phyloP scores from a whole-genome alignment of 2,113 vertebrate genomes.

The Oryzias woworae region DNA sequence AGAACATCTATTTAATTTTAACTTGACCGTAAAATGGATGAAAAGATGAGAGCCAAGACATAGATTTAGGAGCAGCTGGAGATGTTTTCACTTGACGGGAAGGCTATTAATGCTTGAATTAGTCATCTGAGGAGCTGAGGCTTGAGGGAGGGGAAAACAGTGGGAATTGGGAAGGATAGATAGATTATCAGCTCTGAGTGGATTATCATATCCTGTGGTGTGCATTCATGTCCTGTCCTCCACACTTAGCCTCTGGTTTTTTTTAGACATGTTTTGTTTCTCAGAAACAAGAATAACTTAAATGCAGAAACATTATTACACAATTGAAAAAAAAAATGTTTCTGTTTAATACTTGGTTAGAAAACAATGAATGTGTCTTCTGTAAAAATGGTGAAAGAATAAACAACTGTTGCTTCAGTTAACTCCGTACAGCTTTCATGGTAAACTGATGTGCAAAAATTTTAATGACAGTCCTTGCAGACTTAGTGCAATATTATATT shows the following conservation, averaged over 20 bases:
- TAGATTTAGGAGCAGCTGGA: conserved; percentile 59
- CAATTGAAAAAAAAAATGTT: not conserved
- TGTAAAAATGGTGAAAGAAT: conserved; percentile 14
- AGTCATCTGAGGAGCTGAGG: conserved; percentile 59
- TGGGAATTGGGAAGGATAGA: conserved; percentile 62
- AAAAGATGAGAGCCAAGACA: conserved; percentile 6
- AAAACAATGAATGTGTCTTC: not conserved
- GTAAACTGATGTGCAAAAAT: not conserved
- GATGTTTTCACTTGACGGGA: conserved; percentile 52
- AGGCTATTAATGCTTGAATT: conserved; percentile 61
- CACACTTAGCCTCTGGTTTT: conserved; percentile 20
- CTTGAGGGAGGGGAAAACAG: conserved; percentile 60
- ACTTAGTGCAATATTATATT: conserved; percentile 27
- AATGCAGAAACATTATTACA: conserved; percentile 12
- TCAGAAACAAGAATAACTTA: conserved; percentile 1
- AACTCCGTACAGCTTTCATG: conserved; percentile 9
- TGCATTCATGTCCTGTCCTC: conserved; percentile 63
- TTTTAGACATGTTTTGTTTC: too few relatives aligned
- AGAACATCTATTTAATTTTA: conserved; percentile 42
- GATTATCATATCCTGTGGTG: conserved; percentile 73
- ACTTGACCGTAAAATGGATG: conserved; percentile 26
- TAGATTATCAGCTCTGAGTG: conserved; percentile 73
- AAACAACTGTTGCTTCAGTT: conserved; percentile 1
- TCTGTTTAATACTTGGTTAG: not conserved
- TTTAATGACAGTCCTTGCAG: conserved; percentile 6